phyloP scores from a whole-genome alignment of 2,888 invertebrate genomes.

The Nowickia ferox region DNA sequence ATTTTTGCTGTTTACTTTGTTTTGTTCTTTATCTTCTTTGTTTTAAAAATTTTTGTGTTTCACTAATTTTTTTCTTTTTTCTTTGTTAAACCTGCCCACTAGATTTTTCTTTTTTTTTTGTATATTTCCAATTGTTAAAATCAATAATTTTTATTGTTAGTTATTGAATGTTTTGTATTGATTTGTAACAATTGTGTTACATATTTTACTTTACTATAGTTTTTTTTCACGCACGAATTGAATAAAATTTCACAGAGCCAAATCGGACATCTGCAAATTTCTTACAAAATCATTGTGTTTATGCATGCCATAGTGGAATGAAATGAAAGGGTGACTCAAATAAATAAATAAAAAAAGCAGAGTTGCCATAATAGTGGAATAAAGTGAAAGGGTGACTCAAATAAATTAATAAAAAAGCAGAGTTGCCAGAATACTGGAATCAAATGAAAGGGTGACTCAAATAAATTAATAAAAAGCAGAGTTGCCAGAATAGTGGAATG shows the following conservation, averaged over 20 bases:
- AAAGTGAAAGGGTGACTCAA: too few species aligned
- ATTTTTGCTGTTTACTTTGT: constrained; percentile 65
- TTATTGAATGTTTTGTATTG: neutral
- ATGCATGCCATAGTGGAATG: neutral
- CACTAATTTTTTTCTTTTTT: constrained; percentile 26
- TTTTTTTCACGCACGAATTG: constrained; percentile 23
- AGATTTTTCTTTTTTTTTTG: constrained; percentile 31
- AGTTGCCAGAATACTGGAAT: too few species aligned
- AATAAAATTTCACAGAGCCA: constrained; percentile 31
- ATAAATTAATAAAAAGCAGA: too few species aligned
- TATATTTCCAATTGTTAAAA: neutral
- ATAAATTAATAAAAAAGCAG: too few species aligned
- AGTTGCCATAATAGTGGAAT: too few species aligned
- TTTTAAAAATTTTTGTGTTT: constrained; percentile 60
- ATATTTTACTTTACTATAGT: neutral
- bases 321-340: constrained; percentile 12
- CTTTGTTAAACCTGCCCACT: constrained; percentile 48
- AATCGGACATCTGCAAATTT: constrained; percentile 49
- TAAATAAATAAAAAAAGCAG: neutral
- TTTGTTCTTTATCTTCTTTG: constrained; percentile 70
- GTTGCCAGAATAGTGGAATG: too few species aligned
- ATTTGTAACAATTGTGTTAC: neutral
- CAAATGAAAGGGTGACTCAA: too few species aligned
- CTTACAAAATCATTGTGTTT: constrained; percentile 54
- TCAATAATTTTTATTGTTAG: neutral